A percentile compares a stretch with the other conserved stretches of the same genome.
Evolutionary conservation across 2,113 vertebrate species (phyloP).

Genomic region (Rhombomys opimus): DNA sequence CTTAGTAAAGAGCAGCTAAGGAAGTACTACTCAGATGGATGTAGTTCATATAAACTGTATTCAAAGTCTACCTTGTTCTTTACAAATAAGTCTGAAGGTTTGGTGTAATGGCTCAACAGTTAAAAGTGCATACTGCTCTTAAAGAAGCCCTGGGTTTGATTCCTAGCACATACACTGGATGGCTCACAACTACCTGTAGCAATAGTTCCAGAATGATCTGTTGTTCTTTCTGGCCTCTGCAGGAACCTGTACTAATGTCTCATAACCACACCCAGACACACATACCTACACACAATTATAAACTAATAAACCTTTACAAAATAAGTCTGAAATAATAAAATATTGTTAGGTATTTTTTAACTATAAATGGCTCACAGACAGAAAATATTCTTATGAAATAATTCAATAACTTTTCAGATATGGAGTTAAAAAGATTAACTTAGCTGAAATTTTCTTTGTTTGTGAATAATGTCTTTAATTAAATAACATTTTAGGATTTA

Average conservation of each 20-base stretch:
- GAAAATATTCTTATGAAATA: background rate
- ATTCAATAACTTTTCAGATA: background rate
- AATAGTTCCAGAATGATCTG: background rate
- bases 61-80: background rate
- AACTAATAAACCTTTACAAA: background rate
- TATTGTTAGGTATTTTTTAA: background rate
- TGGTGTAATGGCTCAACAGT: background rate
- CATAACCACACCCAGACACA: background rate
- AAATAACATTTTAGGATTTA: background rate
- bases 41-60: background rate
- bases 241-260: background rate
- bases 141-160: background rate
- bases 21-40: background rate
- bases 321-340: background rate
- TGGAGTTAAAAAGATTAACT: conserved; percentile 16
- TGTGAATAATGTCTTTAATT: conserved; percentile 26
- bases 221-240: background rate
- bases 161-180: background rate
- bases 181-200: background rate
- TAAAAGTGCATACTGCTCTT: background rate
- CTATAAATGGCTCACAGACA: background rate
- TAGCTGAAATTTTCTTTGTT: background rate
- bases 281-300: background rate
- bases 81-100: background rate
- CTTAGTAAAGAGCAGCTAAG: background rate